Evolutionary conservation across 2,113 vertebrate genomes (phyloP).

Genomic region (Salvator merianae): DNA sequence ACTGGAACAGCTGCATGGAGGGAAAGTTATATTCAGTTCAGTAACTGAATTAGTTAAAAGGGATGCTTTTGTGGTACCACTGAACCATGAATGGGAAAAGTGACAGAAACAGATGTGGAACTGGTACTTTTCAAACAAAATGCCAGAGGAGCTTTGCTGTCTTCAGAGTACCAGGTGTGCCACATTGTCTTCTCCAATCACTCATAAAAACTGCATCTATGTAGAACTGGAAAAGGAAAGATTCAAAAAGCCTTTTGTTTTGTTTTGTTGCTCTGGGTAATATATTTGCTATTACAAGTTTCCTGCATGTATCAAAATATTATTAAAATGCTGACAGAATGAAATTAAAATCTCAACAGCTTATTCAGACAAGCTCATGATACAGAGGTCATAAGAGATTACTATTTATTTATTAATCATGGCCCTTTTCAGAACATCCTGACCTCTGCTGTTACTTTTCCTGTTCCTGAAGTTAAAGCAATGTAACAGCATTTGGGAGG

Average conservation of each 20-base stretch:
- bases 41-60: slow-evolving; percentile 42
- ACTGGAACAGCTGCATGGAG: slow-evolving; percentile 7
- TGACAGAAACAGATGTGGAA: slow-evolving; percentile 43
- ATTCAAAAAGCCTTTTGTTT: neutral
- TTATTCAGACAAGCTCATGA: slow-evolving; percentile 20
- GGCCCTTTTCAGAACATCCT: slow-evolving; percentile 25
- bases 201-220: slow-evolving; percentile 4
- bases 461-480: slow-evolving; percentile 4
- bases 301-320: neutral
- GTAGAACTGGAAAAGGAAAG: neutral
- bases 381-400: slow-evolving; percentile 28
- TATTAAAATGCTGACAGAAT: neutral
- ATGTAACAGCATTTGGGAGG: slow-evolving; percentile 33
- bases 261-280: neutral
- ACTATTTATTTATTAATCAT: neutral
- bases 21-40: slow-evolving; percentile 28
- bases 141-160: slow-evolving; percentile 11
- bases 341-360: slow-evolving; percentile 18
- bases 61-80: slow-evolving; percentile 12
- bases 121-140: slow-evolving; percentile 25
- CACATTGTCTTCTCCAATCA: slow-evolving; percentile 20
- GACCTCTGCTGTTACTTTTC: slow-evolving; percentile 35
- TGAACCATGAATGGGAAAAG: slow-evolving; percentile 20
- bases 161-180: neutral
- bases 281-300: neutral